These are phyloP conservation scores for Drosophila silvestris DNA, from an alignment of 2,888 invertebrate genomes.

Conservation along the genomic window DNA sequence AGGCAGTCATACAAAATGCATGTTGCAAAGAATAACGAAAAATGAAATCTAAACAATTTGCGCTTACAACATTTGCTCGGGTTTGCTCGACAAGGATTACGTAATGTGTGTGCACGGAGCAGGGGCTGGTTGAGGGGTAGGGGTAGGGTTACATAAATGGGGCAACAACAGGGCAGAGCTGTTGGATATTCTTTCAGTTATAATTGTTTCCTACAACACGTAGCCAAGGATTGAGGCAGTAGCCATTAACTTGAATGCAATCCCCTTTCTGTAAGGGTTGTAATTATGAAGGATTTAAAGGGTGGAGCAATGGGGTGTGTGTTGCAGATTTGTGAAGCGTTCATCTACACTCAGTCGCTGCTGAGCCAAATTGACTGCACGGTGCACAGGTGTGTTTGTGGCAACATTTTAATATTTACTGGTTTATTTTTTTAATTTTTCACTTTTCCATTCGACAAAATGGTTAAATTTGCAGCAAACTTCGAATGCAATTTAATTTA, in stretches of 20 bases:
- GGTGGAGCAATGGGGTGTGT: neutral
- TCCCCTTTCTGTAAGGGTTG: constrained; percentile 24
- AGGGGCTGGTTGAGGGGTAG: neutral
- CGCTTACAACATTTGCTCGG: constrained; percentile 47
- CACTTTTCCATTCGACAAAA: constrained; percentile 64
- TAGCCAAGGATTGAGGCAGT: constrained; percentile 20
- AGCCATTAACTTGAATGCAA: constrained; percentile 39
- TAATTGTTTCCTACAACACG: constrained; percentile 68
- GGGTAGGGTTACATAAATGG: constrained; percentile 5
- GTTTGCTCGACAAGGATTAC: constrained; percentile 63
- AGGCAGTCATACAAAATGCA: constrained; percentile 55
- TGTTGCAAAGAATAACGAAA: constrained; percentile 36
- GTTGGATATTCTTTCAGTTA: constrained; percentile 41
- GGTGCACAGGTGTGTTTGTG: constrained; percentile 14
- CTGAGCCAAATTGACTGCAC: constrained; percentile 55
- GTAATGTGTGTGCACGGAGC: constrained; percentile 25
- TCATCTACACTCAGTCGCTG: constrained; percentile 59
- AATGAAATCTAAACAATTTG: constrained; percentile 72
- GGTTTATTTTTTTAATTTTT: constrained; percentile 47
- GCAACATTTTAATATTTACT: neutral
- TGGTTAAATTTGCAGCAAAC: constrained; percentile 39
- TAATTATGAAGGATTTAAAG: constrained; percentile 50
- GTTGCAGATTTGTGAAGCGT: constrained; percentile 37
- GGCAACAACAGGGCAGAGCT: constrained; percentile 10
- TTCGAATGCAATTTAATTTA: constrained; percentile 57